Conservation (phyloP, 2,888 invertebrate species). For the Zele albiditarsus region DNA sequence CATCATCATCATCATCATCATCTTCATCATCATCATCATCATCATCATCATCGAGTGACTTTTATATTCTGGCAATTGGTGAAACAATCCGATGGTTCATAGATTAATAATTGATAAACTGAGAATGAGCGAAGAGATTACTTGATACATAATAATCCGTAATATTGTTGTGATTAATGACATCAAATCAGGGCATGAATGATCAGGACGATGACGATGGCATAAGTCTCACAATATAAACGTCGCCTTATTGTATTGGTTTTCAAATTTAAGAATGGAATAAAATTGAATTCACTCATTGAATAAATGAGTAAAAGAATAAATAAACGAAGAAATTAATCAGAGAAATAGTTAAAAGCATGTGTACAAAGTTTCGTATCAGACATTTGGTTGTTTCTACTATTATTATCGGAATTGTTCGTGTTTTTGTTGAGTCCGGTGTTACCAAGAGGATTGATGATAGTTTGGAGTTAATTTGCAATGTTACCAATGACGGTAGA, state of each 20-base stretch:
- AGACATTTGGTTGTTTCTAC: conserved; percentile 38
- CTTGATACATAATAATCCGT: conserved; percentile 2
- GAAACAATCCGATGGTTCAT: background rate
- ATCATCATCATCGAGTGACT: background rate
- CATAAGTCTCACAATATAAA: background rate
- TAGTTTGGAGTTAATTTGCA: conserved; percentile 51
- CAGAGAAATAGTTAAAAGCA: conserved; percentile 43
- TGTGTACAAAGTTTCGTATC: conserved; percentile 54
- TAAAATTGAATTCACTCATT: too few relatives aligned
- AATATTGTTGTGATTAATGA: background rate
- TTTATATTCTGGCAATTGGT: background rate
- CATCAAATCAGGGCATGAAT: conserved; percentile 19
- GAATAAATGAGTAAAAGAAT: background rate
- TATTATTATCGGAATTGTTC: conserved; percentile 28
- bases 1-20: too few relatives aligned
- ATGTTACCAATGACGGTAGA: conserved; percentile 62
- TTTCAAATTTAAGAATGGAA: too few relatives aligned
- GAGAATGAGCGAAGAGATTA: conserved; percentile 18
- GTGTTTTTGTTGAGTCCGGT: conserved; percentile 24
- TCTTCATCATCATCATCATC: too few relatives aligned
- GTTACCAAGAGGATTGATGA: conserved; percentile 5
- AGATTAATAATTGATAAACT: background rate
- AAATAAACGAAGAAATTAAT: background rate
- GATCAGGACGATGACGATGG: conserved; percentile 32
- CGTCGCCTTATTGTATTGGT: too few relatives aligned